These are phyloP conservation scores for Helobdella robusta DNA, from an alignment of 2,888 invertebrate species.

Conservation along the genomic window DNA sequence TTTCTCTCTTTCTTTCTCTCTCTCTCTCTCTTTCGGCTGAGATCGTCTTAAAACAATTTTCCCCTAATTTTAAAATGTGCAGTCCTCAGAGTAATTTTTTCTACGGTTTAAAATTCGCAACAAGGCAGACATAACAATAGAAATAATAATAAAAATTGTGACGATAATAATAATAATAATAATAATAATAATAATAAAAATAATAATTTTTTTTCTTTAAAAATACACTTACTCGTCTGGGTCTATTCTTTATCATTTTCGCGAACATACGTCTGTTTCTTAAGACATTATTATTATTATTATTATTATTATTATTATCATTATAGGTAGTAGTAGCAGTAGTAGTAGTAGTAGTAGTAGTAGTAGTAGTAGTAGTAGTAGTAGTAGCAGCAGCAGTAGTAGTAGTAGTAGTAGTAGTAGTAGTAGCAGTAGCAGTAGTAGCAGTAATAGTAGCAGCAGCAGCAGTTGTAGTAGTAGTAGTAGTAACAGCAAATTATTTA, in stretches of 20 bases:
- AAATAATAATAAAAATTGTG: not conserved
- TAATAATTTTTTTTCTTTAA: too few relatives aligned
- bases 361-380: slow-evolving; percentile 16
- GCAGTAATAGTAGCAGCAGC: too few relatives aligned
- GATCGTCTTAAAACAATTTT: not conserved
- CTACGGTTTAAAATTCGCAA: not conserved
- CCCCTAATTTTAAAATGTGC: not conserved
- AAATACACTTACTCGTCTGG: too few relatives aligned
- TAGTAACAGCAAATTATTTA: too few relatives aligned
- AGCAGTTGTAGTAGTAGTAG: too few relatives aligned
- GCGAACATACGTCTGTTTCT: too few relatives aligned
- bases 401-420: slow-evolving; percentile 11
- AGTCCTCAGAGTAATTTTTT: not conserved
- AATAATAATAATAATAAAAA: not conserved
- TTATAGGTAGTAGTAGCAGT: slow-evolving; percentile 11
- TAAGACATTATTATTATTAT: too few relatives aligned
- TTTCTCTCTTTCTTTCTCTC: not conserved
- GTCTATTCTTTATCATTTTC: too few relatives aligned
- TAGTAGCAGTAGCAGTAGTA: too few relatives aligned
- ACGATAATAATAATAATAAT: not conserved
- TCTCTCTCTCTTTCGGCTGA: not conserved
- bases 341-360: slow-evolving; percentile 16
- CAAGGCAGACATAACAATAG: not conserved
- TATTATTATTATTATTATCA: too few relatives aligned
- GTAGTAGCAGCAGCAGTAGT: slow-evolving; percentile 12